Evolutionary conservation across 1,140 invertebrate genomes (phyloP).

Genomic region (Paralvinella palmiformis): DNA sequence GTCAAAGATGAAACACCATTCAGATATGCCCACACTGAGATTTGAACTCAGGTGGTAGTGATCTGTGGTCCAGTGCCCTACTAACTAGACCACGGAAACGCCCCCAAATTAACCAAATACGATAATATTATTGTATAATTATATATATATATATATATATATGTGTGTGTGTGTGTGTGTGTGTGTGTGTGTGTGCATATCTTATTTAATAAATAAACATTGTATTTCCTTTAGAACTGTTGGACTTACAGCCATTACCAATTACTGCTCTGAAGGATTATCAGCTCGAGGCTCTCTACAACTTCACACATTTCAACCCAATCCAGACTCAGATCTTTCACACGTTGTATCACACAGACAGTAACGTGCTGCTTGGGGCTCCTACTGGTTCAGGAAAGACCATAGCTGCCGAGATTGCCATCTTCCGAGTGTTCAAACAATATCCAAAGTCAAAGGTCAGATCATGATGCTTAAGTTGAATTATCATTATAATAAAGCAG

Average conservation of each 20-base stretch:
- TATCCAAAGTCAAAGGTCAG: conserved; percentile 75
- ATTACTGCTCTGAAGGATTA: conserved; percentile 73
- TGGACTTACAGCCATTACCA: conserved; percentile 86
- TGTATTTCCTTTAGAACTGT: conserved; percentile 62
- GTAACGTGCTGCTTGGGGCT: conserved; percentile 90
- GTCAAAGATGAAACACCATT: no score
- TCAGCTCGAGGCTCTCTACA: conserved; percentile 75
- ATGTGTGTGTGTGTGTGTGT: no score
- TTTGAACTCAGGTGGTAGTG: no score
- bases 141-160: no score
- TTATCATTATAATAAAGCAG: no score
- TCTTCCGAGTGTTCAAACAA: conserved; percentile 85
- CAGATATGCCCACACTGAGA: no score
- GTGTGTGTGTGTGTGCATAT: neutral
- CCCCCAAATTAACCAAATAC: no score
- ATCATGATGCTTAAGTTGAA: neutral
- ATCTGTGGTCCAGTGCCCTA: no score
- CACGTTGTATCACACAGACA: conserved; percentile 89
- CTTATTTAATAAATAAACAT: conserved; percentile 9
- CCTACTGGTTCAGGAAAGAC: conserved; percentile 99
- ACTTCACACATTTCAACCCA: conserved; percentile 94
- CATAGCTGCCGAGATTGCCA: conserved; percentile 94
- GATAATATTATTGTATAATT: no score
- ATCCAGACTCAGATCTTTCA: conserved; percentile 99
- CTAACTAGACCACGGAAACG: no score